Conservation (phyloP, 2,113 vertebrate species). For the Ictalurus punctatus region DNA sequence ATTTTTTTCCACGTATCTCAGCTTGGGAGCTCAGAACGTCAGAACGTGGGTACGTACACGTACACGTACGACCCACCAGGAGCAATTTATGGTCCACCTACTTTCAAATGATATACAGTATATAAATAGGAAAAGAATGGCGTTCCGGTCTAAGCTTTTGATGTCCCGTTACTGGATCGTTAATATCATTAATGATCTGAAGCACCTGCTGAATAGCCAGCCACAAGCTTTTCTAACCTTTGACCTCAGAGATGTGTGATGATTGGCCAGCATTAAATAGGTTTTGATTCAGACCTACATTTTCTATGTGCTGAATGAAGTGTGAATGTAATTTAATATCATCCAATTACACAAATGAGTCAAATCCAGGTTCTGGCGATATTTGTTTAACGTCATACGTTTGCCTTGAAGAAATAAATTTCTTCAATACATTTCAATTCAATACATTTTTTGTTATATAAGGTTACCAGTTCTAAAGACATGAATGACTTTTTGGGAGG, state of each 20-base stretch:
- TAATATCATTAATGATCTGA: not conserved
- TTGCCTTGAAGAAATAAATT: not conserved
- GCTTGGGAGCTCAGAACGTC: not conserved
- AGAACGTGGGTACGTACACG: not conserved
- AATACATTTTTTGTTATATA: not conserved
- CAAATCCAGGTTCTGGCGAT: not conserved
- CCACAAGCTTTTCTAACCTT: not conserved
- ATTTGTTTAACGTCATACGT: not conserved
- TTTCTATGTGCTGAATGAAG: not conserved
- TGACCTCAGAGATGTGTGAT: not conserved
- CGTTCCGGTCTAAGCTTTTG: not conserved
- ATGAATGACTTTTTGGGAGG: not conserved
- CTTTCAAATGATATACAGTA: not conserved
- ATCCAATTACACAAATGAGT: not conserved
- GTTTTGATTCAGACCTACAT: not conserved
- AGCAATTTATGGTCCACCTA: not conserved
- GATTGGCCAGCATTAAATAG: not conserved
- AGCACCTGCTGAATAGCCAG: not conserved
- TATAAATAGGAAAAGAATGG: not conserved
- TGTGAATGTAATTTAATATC: not conserved
- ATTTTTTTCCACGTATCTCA: not conserved
- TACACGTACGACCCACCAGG: not conserved
- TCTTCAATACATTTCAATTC: not conserved
- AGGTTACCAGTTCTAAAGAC: not conserved
- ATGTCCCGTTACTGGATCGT: not conserved